Conservation (phyloP, 2,888 invertebrate genomes). For the Phorcus lineatus region DNA sequence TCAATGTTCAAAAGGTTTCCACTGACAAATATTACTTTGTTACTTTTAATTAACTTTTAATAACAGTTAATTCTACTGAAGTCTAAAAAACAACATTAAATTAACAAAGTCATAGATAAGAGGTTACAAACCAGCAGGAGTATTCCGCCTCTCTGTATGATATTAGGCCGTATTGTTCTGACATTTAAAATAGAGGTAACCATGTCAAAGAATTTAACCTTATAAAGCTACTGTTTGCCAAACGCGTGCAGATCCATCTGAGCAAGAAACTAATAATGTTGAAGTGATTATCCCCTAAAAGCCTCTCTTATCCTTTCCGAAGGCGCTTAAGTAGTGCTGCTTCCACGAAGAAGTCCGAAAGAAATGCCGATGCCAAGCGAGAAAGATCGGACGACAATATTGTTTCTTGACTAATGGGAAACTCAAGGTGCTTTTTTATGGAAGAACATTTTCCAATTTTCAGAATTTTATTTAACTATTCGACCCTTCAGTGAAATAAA, state of each 20-base stretch:
- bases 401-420: neutral
- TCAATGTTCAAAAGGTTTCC: too few relatives aligned
- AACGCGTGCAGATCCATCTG: neutral
- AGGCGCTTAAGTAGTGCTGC: neutral
- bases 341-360: neutral
- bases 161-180: too few relatives aligned
- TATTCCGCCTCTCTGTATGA: too few relatives aligned
- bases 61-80: too few relatives aligned
- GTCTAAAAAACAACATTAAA: too few relatives aligned
- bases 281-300: conserved; percentile 8
- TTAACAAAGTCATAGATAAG: too few relatives aligned
- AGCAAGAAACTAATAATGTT: conserved; percentile 15
- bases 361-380: neutral
- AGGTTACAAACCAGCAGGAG: too few relatives aligned
- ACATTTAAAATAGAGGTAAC: neutral
- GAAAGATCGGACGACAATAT: neutral
- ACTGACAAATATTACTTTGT: too few relatives aligned
- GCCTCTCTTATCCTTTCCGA: neutral
- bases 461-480: neutral
- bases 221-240: neutral
- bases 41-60: too few relatives aligned
- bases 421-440: neutral
- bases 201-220: neutral
- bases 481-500: neutral
- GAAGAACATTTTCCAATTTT: neutral